Evolutionary conservation across 35 echinoderm and acorn worm genomes (phyloP), one percentile per base, ranked within the genome.

Genomic region (Heliocidaris erythrogramma): DNA sequence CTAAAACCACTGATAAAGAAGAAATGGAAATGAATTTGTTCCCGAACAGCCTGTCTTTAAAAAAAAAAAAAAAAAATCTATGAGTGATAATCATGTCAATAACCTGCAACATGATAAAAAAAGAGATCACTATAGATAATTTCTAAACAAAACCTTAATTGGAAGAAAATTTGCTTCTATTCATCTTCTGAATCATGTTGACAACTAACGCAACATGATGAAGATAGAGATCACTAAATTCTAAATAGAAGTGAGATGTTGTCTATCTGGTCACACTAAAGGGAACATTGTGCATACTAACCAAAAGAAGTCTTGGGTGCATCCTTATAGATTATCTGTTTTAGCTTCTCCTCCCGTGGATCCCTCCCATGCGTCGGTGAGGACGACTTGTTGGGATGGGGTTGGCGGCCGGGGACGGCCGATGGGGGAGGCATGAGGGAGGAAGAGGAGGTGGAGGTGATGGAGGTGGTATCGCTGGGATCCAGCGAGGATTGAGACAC

Each of bases 291-390:
- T 93, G 10, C 18, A 35, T 85, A 50, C 96, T 96, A 95, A 98
- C 97, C 97, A 97, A 98, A 98, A 71, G 97, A 96, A 27, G 97
- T 98, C 94, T 98, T 98, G 18, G 97, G 97, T 29, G 97, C 97
- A 85, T 98, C 96, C 86, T 97, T 97, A 84, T 98, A 98, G 49
- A 98, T 98, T 24, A 98, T 95, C 90, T 98, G 95, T 60, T 97
- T 98, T 11, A 97, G 95, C 90, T 97, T 96, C 94, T 98, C 97
- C 53, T 98, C 96, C 89, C 97, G 95, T 49, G 94, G 93, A 59
- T 96, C 86, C 47, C 52, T 69, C 24, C 95, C 95, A 32, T 95
- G 95, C 27, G 95, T 95, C 13, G 96, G 96, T 9, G 96, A 96
- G 16, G 96, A 89, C 65, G 93, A 61, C 69, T 94, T 92, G 32